These are phyloP conservation scores for Diabrotica balteata DNA, from an alignment of 2,888 invertebrate species.

Conservation along the genomic window DNA sequence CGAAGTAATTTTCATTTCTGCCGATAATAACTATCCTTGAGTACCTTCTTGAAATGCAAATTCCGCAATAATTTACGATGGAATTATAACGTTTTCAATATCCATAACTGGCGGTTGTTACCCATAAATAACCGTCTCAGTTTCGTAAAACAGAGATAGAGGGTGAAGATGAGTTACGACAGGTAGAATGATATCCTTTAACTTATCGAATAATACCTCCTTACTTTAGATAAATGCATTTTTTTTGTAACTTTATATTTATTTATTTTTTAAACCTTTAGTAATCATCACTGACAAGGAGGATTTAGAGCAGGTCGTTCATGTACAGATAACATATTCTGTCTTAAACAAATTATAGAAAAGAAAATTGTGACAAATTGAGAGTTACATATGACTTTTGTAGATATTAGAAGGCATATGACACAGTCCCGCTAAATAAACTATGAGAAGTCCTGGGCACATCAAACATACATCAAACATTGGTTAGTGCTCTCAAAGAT, in stretches of 20 bases:
- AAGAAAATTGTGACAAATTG: no score
- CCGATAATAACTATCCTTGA: slow-evolving; percentile 17
- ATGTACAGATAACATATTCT: no score
- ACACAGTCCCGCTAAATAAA: no score
- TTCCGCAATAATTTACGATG: slow-evolving; percentile 12
- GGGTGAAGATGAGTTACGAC: slow-evolving; percentile 1
- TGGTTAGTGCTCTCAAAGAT: no score
- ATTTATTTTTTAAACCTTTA: no score
- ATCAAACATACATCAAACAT: no score
- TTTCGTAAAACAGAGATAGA: slow-evolving; percentile 8
- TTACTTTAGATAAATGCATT: neutral
- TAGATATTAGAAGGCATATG: no score
- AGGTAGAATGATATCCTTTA: slow-evolving; percentile 13
- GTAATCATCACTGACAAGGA: no score
- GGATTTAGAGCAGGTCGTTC: no score
- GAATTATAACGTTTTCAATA: slow-evolving; percentile 27
- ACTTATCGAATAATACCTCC: neutral
- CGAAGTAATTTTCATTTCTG: slow-evolving; percentile 17
- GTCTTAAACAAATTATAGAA: no score
- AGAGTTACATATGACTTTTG: no score
- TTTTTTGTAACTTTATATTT: neutral
- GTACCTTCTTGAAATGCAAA: slow-evolving; percentile 27
- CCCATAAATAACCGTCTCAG: slow-evolving; percentile 17
- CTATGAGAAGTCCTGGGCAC: no score
- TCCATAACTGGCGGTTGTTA: slow-evolving; percentile 23